Evolutionary conservation across 2,888 invertebrate species (phyloP).

Genomic region (Seira ritae): DNA sequence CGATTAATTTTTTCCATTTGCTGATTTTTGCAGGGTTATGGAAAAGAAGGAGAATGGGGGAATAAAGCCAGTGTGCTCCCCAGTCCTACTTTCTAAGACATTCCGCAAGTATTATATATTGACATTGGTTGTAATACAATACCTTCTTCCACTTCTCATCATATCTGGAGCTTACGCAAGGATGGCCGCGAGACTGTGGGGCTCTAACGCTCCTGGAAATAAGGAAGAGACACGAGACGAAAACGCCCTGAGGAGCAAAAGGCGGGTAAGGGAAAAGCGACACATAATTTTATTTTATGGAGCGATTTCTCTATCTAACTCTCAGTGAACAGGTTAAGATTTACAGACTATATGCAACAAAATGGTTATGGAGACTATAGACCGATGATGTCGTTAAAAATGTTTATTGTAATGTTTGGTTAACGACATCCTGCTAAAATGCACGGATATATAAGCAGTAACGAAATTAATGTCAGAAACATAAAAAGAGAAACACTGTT

Average conservation of each 20-base stretch:
- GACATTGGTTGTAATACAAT: constrained; percentile 77
- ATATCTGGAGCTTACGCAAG: constrained; percentile 86
- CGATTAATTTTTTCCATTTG: too few species aligned
- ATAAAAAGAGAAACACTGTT: too few species aligned
- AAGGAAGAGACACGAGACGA: constrained; percentile 87
- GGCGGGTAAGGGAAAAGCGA: constrained; percentile 81
- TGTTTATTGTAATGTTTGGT: too few species aligned
- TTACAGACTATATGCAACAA: too few species aligned
- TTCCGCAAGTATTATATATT: constrained; percentile 73
- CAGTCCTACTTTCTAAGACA: constrained; percentile 74
- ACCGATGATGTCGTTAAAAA: too few species aligned
- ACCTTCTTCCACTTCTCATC: constrained; percentile 87
- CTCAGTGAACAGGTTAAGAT: too few species aligned
- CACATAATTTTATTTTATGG: too few species aligned
- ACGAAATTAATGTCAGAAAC: too few species aligned
- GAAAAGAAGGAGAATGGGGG: constrained; percentile 60
- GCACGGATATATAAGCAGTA: too few species aligned
- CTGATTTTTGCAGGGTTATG: constrained; percentile 65
- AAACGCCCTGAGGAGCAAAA: constrained; percentile 87
- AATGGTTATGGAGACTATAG: too few species aligned
- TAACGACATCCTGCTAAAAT: too few species aligned
- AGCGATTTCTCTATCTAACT: too few species aligned
- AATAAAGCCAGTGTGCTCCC: constrained; percentile 75
- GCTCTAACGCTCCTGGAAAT: constrained; percentile 80
- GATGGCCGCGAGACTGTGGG: constrained; percentile 64